A percentile compares a stretch with the other conserved stretches of the same genome.
phyloP scores from a whole-genome alignment of 2,888 invertebrate genomes.

The Eupithecia abbreviata region DNA sequence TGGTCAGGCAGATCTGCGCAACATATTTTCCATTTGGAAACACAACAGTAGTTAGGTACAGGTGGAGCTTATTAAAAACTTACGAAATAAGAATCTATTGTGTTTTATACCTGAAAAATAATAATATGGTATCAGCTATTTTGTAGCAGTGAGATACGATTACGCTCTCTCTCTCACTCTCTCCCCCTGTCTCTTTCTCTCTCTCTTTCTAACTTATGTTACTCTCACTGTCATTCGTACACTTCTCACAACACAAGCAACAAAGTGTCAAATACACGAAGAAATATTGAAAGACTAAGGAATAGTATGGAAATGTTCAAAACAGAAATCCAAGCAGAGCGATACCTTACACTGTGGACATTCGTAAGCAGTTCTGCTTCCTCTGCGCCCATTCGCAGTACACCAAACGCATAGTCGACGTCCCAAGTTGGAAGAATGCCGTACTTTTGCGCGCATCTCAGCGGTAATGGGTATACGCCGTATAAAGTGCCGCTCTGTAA shows the following conservation, averaged over 20 bases:
- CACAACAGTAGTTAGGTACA: no score
- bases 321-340: conserved; percentile 13
- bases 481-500: conserved; percentile 18
- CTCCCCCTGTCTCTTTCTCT: not conserved
- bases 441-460: conserved; percentile 14
- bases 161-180: not conserved
- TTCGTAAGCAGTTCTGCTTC: conserved; percentile 13
- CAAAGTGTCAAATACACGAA: conserved; percentile 4
- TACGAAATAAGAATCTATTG: not conserved
- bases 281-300: conserved; percentile 4
- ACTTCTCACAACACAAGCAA: conserved; percentile 1
- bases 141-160: conserved; percentile 1
- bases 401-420: conserved; percentile 23
- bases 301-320: conserved; percentile 13
- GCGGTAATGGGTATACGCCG: conserved; percentile 13
- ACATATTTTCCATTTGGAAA: no score
- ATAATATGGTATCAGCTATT: not conserved
- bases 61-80: no score
- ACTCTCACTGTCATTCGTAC: not conserved
- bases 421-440: conserved; percentile 13
- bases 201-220: not conserved
- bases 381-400: conserved; percentile 15
- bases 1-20: no score
- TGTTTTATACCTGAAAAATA: conserved; percentile 4
- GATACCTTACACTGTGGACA: conserved; percentile 13